A percentile compares a stretch with the other conserved stretches of the same genome.
Evolutionary conservation across 2,888 invertebrate genomes (phyloP).

Genomic region (Cephus pygmeus): DNA sequence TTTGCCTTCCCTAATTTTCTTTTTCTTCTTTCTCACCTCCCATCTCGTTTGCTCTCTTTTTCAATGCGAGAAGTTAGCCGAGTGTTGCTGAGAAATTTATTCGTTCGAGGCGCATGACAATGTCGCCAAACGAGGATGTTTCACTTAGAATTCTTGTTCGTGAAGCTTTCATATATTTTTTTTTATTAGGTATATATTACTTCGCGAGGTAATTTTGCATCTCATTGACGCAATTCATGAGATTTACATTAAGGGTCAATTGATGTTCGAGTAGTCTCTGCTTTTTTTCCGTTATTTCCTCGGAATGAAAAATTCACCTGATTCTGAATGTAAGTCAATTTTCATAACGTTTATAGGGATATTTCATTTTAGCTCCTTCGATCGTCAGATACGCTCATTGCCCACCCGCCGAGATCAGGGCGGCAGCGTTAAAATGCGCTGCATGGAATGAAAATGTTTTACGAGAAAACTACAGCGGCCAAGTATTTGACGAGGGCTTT

Average conservation of each 20-base stretch:
- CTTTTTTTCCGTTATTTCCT: not conserved
- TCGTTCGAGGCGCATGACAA: not conserved
- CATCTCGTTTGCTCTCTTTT: not conserved
- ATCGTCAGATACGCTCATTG: not conserved
- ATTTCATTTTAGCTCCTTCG: not conserved
- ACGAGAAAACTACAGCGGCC: conserved; percentile 15
- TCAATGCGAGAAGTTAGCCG: not conserved
- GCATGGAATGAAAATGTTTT: conserved; percentile 15
- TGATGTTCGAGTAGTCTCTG: not conserved
- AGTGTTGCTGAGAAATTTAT: not conserved
- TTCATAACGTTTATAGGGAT: not conserved
- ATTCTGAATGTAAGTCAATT: not conserved
- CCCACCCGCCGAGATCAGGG: not conserved
- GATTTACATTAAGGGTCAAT: not conserved
- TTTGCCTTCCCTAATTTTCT: not conserved
- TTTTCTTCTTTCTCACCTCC: not conserved
- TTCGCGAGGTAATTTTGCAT: not conserved
- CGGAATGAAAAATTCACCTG: not conserved
- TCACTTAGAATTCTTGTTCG: not conserved
- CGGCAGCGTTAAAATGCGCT: conserved; percentile 12
- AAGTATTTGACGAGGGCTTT: conserved; percentile 23
- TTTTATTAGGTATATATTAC: not conserved
- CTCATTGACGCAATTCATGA: not conserved
- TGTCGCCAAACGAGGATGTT: not conserved
- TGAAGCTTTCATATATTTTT: not conserved